Conservation (phyloP, 2,113 vertebrate species). For the Lepus americanus region DNA sequence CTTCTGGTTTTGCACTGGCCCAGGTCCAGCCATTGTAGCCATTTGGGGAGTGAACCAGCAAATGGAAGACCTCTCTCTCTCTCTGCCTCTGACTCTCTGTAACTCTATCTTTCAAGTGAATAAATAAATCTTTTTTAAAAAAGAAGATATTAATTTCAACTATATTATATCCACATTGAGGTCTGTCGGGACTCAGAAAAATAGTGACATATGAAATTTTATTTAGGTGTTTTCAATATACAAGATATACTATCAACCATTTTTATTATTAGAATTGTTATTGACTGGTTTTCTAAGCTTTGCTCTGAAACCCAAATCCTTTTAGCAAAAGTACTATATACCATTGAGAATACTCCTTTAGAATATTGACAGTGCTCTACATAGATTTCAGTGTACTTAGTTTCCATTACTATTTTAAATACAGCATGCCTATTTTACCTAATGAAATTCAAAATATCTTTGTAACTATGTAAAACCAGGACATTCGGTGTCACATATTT, state of each 20-base stretch:
- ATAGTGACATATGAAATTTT: neutral
- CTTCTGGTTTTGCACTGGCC: too few species aligned
- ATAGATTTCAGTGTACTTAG: neutral
- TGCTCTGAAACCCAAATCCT: neutral
- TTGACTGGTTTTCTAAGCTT: neutral
- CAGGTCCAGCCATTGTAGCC: too few species aligned
- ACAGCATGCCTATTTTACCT: neutral
- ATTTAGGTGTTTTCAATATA: neutral
- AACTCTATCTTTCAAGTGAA: too few species aligned
- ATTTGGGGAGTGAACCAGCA: too few species aligned
- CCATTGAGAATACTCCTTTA: neutral
- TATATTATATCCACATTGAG: neutral
- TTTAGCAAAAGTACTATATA: neutral
- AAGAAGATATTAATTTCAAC: neutral
- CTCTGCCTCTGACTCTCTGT: too few species aligned
- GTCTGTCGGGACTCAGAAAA: neutral
- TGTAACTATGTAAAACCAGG: neutral
- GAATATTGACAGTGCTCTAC: neutral
- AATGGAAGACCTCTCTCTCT: too few species aligned
- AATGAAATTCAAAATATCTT: neutral
- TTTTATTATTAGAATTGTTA: neutral
- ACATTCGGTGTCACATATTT: neutral
- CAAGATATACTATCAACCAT: neutral
- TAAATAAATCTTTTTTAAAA: too few species aligned
- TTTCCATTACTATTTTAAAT: conserved; percentile 23